Percentiles rank a stretch among this genome's conserved stretches.
These are phyloP conservation scores for Ommatoiulus sabulosus DNA, from an alignment of 2,888 invertebrate species.

Conservation along the genomic window DNA sequence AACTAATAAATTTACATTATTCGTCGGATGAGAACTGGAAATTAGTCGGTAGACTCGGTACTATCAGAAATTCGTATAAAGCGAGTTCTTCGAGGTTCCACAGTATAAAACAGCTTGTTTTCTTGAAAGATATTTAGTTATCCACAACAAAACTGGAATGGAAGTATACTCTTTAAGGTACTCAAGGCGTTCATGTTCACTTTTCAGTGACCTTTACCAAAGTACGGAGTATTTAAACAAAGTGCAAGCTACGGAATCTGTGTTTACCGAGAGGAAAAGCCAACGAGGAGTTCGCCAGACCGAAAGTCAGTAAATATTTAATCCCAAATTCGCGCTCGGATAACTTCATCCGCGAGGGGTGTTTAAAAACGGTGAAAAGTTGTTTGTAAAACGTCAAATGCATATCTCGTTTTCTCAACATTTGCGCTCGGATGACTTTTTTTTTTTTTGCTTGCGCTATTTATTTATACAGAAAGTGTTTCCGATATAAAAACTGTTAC, in stretches of 20 bases:
- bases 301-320: slow-evolving; percentile 4
- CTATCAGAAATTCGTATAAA: no score
- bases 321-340: not conserved
- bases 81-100: no score
- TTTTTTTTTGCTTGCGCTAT: not conserved
- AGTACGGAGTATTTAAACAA: not conserved
- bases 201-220: no score
- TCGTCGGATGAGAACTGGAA: no score
- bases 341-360: not conserved
- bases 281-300: not conserved
- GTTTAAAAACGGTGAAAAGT: not conserved
- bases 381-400: slow-evolving; percentile 16
- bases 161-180: no score
- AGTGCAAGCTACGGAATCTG: not conserved
- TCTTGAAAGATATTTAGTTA: no score
- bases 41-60: no score
- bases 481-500: not conserved
- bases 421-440: not conserved
- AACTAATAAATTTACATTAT: no score
- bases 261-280: not conserved
- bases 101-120: no score
- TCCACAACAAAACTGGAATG: no score
- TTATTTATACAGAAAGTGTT: not conserved
- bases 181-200: no score
- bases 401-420: not conserved